phyloP scores from a whole-genome alignment of 2,888 invertebrate genomes.

The Gari tellinella region DNA sequence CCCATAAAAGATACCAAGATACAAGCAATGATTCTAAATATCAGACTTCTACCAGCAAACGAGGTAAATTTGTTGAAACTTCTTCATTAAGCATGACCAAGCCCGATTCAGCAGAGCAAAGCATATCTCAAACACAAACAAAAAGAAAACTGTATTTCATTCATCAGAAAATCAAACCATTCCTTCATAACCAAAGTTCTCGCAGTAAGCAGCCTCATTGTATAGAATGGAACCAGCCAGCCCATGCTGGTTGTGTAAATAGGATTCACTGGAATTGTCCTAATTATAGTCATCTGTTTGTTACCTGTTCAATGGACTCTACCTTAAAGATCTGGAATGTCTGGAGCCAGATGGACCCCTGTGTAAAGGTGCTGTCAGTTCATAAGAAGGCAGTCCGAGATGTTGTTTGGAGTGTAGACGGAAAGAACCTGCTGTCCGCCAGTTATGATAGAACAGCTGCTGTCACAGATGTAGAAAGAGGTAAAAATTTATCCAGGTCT shows the following conservation, averaged over 20 bases:
- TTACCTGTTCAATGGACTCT: conserved; percentile 82
- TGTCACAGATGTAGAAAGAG: conserved; percentile 81
- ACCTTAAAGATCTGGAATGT: conserved; percentile 82
- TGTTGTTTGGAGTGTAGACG: conserved; percentile 79
- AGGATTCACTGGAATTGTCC: conserved; percentile 79
- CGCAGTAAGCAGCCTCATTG: conserved; percentile 22
- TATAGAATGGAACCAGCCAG: conserved; percentile 51
- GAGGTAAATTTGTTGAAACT: too few species aligned
- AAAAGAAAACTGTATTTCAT: conserved; percentile 70
- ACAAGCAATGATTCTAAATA: too few species aligned
- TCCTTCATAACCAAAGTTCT: conserved; percentile 35
- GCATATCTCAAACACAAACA: neutral
- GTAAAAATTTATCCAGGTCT: conserved; percentile 45
- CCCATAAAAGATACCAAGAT: too few species aligned
- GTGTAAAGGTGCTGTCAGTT: conserved; percentile 63
- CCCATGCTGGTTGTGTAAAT: conserved; percentile 77
- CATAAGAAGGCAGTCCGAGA: conserved; percentile 82
- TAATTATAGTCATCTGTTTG: conserved; percentile 80
- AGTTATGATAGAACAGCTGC: conserved; percentile 81
- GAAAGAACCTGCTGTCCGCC: conserved; percentile 75
- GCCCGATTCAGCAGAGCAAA: conserved; percentile 43
- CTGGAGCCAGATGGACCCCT: conserved; percentile 72
- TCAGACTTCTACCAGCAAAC: too few species aligned
- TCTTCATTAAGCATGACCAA: conserved; percentile 2
- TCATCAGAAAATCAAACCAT: conserved; percentile 74